phyloP scores from a whole-genome alignment of 2,113 vertebrate genomes.

The Limnothrissa miodon region DNA sequence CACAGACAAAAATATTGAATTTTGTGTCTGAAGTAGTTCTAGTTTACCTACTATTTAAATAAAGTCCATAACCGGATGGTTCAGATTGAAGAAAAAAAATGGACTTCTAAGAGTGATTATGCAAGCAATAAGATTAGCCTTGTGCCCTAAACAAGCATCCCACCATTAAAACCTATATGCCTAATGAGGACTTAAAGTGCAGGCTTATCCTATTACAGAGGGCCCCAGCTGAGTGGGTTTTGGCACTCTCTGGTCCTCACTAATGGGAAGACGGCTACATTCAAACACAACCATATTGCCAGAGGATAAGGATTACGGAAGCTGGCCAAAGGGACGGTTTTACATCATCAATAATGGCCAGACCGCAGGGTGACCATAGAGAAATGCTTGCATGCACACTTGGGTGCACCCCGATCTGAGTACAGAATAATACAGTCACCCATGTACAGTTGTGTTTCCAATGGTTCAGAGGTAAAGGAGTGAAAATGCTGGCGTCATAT shows the following conservation, averaged over 20 bases:
- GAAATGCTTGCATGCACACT: neutral
- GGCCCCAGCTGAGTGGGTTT: neutral
- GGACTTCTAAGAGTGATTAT: neutral
- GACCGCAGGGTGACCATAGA: neutral
- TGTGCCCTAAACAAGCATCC: neutral
- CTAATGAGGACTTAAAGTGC: slow-evolving; percentile 17
- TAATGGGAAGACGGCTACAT: neutral
- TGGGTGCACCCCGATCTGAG: too few species aligned
- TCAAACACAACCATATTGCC: neutral
- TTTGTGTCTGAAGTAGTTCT: neutral
- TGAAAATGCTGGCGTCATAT: neutral
- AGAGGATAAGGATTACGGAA: neutral
- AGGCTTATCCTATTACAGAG: neutral
- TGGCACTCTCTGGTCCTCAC: neutral
- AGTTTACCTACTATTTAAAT: neutral
- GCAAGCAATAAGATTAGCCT: slow-evolving; percentile 2
- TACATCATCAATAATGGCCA: neutral
- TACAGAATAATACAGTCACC: too few species aligned
- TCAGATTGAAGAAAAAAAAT: neutral
- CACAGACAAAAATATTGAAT: too few species aligned
- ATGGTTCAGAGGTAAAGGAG: neutral
- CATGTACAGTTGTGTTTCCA: too few species aligned
- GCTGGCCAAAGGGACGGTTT: neutral
- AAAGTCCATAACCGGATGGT: neutral
- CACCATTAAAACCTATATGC: neutral